Evolutionary conservation across 2,888 invertebrate species (phyloP).

Genomic region (Pheosia tremula): DNA sequence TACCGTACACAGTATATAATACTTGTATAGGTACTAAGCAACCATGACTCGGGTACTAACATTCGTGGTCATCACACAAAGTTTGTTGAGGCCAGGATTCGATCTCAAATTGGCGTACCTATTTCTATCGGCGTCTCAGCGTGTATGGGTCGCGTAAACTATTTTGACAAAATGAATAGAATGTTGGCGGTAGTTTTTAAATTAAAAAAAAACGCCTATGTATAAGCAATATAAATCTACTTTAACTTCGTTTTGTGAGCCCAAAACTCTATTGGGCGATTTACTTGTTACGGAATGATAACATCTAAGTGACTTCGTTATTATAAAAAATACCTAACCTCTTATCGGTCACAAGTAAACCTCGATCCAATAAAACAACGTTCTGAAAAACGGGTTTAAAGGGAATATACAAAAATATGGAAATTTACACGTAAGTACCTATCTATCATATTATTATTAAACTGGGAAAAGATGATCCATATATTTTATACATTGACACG

Average conservation of each 20-base stretch:
- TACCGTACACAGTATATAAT: too few relatives aligned
- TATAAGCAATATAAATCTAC: too few relatives aligned
- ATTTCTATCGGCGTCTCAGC: constrained; percentile 13
- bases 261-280: neutral
- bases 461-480: constrained; percentile 28
- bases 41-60: too few relatives aligned
- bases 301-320: too few relatives aligned
- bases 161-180: constrained; percentile 25
- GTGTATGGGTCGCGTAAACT: constrained; percentile 26
- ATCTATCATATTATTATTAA: constrained; percentile 10
- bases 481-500: neutral
- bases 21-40: too few relatives aligned
- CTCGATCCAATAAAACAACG: constrained; percentile 16
- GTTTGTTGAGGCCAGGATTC: too few relatives aligned
- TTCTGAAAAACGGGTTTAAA: constrained; percentile 6
- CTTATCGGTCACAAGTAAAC: neutral
- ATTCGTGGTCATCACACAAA: too few relatives aligned
- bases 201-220: neutral
- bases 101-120: neutral
- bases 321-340: too few relatives aligned
- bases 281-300: too few relatives aligned
- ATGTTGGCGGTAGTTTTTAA: constrained; percentile 27
- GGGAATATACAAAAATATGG: constrained; percentile 38
- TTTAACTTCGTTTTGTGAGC: too few relatives aligned
- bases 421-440: constrained; percentile 28